phyloP scores from a whole-genome alignment of 2,113 vertebrate genomes.

The Pavo muticus region DNA sequence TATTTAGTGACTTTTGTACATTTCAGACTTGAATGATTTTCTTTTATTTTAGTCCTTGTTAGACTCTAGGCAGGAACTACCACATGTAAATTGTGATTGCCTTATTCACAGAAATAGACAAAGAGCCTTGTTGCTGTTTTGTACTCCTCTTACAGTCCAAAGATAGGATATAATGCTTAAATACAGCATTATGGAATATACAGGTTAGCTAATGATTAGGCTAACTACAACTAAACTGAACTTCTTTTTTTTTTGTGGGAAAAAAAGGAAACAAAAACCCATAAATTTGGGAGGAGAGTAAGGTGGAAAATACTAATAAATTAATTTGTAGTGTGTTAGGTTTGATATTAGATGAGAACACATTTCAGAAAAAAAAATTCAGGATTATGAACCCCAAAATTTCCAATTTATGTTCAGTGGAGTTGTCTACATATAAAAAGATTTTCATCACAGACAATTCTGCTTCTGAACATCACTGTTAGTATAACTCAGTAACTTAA shows the following conservation, averaged over 20 bases:
- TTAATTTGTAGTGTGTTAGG: no score
- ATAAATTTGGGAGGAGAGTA: no score
- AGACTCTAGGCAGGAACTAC: conserved; percentile 17
- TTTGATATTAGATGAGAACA: neutral
- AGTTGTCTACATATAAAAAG: neutral
- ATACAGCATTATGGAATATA: neutral
- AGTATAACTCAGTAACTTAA: neutral
- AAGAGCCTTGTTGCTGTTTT: neutral
- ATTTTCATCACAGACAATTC: neutral
- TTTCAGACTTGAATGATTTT: conserved; percentile 66
- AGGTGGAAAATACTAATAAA: no score
- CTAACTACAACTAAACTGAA: neutral
- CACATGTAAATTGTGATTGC: conserved; percentile 37
- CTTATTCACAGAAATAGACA: conserved; percentile 28
- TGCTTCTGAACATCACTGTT: neutral
- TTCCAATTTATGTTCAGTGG: neutral
- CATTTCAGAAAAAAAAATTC: neutral
- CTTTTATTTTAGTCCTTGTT: conserved; percentile 54
- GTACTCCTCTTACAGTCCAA: neutral
- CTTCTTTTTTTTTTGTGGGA: neutral
- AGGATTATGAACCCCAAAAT: neutral
- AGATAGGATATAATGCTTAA: neutral
- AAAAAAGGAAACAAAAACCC: neutral
- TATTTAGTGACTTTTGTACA: conserved; percentile 67
- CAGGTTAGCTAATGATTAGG: neutral